Base-by-base conservation (phyloP, 2,888 invertebrate genomes). In the Laothoe populi region DNA sequence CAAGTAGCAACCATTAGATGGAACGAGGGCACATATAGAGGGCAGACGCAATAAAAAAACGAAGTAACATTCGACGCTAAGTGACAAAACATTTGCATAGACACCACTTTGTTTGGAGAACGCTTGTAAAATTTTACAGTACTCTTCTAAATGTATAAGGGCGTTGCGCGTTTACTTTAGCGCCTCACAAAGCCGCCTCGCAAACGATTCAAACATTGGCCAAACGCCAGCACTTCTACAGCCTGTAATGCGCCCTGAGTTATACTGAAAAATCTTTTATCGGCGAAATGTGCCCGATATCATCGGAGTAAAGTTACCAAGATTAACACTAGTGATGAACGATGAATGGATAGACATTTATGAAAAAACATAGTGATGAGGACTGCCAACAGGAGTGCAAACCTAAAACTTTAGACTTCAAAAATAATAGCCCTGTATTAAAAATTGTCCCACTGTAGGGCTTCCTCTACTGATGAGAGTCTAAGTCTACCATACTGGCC, bases 191-290 rank as follows among this genome's bases (percentile, higher is more conserved):
- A 72, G 76, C 78, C 77, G 77, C 73, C 72, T 75, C 68, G 74
- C 79, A 72, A 82, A 81, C 76, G 74, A 77, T 79, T 81, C 77
- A 80, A 82, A 81, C 71, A 81, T 81, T 86, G 86, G 86, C 80
- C 72, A 65, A 60, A 68, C 69, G 82, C 86, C 86, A 86, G 73
- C 66, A 73, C 77, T 74, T 66, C 71, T 73, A 73, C 72, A 70
- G 71, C 66, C 77, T 72, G 76, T 74, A 75, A 74, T 71, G 73
- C 71, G 71, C 73, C 74, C 75, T 77, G 77, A 79, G 75, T 77
- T 78, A 73, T 75, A 75, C 70, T 70, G 68, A 70, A 73, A 76
- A 70, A 68, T 73, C 76, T 75, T 75, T 72, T 74, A 77, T 77
- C 74, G 67, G 70, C 61, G 59, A 61, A 71, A 69, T 35, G 23